Conservation (phyloP, 35 echinoderm and acorn worm genomes). For the Heliocidaris tuberculata region DNA sequence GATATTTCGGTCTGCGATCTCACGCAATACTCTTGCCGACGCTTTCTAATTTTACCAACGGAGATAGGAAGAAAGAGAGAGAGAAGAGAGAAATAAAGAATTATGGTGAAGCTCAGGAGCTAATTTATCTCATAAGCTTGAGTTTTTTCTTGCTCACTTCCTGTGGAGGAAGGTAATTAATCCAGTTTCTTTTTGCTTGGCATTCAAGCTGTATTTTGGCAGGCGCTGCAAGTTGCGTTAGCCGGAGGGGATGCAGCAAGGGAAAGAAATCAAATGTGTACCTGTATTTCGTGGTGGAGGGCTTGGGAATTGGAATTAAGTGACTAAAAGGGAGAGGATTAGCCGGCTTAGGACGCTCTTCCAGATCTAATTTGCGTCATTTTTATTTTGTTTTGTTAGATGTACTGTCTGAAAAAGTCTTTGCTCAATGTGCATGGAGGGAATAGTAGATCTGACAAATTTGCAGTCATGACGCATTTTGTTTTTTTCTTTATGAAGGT, state of each 20-base stretch:
- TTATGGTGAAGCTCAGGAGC: constrained; percentile 34
- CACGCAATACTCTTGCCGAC: constrained; percentile 45
- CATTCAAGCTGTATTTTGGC: constrained; percentile 19
- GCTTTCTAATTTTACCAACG: constrained; percentile 30
- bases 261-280: background rate
- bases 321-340: constrained; percentile 41
- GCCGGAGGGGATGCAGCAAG: constrained; percentile 1
- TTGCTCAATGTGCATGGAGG: background rate
- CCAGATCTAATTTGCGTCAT: constrained; percentile 21
- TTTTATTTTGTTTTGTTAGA: constrained; percentile 21
- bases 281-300: constrained; percentile 29
- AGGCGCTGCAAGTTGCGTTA: too few species aligned
- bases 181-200: constrained; percentile 36
- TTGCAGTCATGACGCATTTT: background rate
- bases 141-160: constrained; percentile 41
- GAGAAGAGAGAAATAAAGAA: constrained; percentile 1
- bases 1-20: constrained; percentile 30
- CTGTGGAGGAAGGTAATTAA: constrained; percentile 45
- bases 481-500: background rate
- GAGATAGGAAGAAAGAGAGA: background rate
- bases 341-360: constrained; percentile 24
- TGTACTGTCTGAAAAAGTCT: background rate
- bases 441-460: background rate
- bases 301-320: constrained; percentile 10
- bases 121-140: constrained; percentile 50